These are phyloP conservation scores for Mus spretus DNA, from an alignment of 2,797 vertebrate genomes.

Conservation along the genomic window DNA sequence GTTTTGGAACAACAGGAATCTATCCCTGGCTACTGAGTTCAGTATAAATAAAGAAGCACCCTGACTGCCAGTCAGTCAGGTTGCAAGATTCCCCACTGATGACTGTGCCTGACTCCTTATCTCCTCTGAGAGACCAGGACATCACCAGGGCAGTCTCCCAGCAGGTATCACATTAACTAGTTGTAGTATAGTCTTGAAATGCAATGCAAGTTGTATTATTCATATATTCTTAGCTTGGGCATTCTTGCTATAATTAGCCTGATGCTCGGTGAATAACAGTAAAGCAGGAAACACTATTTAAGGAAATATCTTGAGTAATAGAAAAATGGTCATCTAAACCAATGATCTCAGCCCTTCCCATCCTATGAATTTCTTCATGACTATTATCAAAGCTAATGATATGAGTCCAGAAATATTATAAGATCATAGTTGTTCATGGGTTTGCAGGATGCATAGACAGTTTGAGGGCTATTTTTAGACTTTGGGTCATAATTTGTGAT, in stretches of 20 bases:
- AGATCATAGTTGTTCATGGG: neutral
- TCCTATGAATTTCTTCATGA: neutral
- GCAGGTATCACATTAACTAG: neutral
- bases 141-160: neutral
- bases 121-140: neutral
- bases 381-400: neutral
- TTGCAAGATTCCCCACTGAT: neutral
- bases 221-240: neutral
- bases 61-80: neutral
- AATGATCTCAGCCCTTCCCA: neutral
- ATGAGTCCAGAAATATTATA: neutral
- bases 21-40: neutral
- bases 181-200: neutral
- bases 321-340: neutral
- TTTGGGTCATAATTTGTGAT: neutral
- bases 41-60: neutral
- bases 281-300: neutral
- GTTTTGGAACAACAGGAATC: neutral
- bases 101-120: neutral
- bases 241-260: neutral
- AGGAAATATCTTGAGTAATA: slow-evolving; percentile 38
- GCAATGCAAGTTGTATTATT: slow-evolving; percentile 1
- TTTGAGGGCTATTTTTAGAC: slow-evolving; percentile 9
- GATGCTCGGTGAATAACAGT: neutral
- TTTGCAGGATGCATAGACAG: neutral